Percentiles rank a stretch among this genome's conserved stretches.
These are phyloP conservation scores for Rhopalosiphum nymphaeae DNA, from an alignment of 2,888 invertebrate species.

Conservation along the genomic window DNA sequence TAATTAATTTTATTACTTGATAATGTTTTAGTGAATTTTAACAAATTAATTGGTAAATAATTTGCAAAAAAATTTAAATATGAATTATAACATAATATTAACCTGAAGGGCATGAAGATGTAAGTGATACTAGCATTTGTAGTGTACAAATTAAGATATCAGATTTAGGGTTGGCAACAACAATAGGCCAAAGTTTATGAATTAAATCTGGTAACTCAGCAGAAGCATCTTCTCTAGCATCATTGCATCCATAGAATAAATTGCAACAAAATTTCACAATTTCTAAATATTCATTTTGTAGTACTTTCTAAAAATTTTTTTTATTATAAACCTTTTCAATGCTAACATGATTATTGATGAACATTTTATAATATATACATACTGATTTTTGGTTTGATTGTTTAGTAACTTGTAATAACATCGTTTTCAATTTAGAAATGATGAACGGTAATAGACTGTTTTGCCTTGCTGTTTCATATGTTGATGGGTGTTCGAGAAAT, in stretches of 20 bases:
- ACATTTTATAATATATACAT: slow-evolving; percentile 9
- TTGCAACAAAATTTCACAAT: slow-evolving; percentile 51
- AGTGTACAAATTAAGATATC: slow-evolving; percentile 52
- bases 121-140: slow-evolving; percentile 57
- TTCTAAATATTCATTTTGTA: slow-evolving; percentile 54
- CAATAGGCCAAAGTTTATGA: slow-evolving; percentile 53
- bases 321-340: background rate
- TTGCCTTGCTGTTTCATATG: slow-evolving; percentile 7
- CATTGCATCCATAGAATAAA: slow-evolving; percentile 37
- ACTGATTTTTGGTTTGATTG: slow-evolving; percentile 41
- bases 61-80: background rate
- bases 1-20: background rate
- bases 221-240: slow-evolving; percentile 48
- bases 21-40: background rate
- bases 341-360: background rate
- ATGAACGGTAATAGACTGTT: slow-evolving; percentile 18
- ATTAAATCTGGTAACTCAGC: slow-evolving; percentile 48
- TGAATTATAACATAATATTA: background rate
- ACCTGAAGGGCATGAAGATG: slow-evolving; percentile 52
- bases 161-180: slow-evolving; percentile 40
- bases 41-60: background rate
- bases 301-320: slow-evolving; percentile 42
- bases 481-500: slow-evolving; percentile 34
- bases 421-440: slow-evolving; percentile 41
- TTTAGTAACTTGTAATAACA: slow-evolving; percentile 35